These are phyloP conservation scores for Erpornis zantholeuca DNA, from an alignment of 2,113 vertebrate species.

Conservation along the genomic window DNA sequence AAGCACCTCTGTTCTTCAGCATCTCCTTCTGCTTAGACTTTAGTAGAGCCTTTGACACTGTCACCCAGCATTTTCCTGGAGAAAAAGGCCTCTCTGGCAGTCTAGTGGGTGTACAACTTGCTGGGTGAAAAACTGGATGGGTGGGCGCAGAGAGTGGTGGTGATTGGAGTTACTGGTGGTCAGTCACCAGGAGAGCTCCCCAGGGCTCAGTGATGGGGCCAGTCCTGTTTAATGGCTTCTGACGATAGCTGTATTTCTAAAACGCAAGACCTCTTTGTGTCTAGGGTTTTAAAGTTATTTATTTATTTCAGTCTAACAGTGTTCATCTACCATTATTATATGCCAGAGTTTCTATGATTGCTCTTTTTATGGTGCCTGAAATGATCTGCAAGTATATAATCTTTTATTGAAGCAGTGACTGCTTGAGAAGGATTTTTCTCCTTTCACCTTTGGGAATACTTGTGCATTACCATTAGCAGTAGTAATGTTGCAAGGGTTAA, in stretches of 20 bases:
- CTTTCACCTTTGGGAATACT: neutral
- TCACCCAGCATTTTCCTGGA: neutral
- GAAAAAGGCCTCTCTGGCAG: neutral
- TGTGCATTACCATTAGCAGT: neutral
- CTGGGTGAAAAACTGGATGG: neutral
- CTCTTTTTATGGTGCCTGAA: neutral
- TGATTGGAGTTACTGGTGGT: neutral
- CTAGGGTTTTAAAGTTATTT: neutral
- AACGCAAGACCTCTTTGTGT: neutral
- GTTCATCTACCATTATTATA: neutral
- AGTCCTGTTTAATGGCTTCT: neutral
- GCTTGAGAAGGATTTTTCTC: neutral
- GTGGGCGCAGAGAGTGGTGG: neutral
- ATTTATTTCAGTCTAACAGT: neutral
- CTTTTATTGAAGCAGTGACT: neutral
- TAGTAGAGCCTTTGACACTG: neutral
- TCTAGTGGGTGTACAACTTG: neutral
- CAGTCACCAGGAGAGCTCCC: neutral
- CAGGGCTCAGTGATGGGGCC: neutral
- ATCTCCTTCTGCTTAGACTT: neutral
- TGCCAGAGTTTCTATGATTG: neutral
- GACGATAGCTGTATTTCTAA: neutral
- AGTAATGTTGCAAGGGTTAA: neutral
- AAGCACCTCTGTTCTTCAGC: neutral
- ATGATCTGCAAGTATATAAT: neutral